A percentile compares a stretch with the other conserved stretches of the same genome.
Conservation (phyloP, 2,888 invertebrate genomes). For the Drosophila parthenogenetica region DNA sequence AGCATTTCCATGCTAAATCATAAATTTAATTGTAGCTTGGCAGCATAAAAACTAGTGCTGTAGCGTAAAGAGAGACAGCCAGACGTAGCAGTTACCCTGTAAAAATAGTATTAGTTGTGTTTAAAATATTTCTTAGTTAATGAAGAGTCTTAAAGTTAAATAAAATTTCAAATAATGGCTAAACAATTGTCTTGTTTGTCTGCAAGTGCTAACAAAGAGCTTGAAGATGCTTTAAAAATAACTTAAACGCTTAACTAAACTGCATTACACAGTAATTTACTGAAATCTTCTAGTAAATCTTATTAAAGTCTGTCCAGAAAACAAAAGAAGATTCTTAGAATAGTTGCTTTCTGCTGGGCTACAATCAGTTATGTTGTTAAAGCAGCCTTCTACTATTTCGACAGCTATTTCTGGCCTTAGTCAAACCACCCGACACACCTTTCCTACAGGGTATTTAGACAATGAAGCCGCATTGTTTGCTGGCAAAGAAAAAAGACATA, state of each 20-base stretch:
- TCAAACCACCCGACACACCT: not conserved
- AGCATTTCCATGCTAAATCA: slow-evolving; percentile 79
- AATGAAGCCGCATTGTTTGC: slow-evolving; percentile 72
- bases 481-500: slow-evolving; percentile 71
- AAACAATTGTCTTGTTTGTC: too few species aligned
- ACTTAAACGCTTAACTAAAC: too few species aligned
- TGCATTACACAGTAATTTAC: too few species aligned
- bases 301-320: too few species aligned
- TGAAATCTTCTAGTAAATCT: too few species aligned
- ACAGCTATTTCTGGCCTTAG: not conserved
- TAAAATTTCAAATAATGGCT: too few species aligned
- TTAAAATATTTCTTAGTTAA: too few species aligned
- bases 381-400: not conserved
- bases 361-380: too few species aligned
- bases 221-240: too few species aligned
- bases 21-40: slow-evolving; percentile 74
- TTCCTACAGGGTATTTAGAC: slow-evolving; percentile 33
- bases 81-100: slow-evolving; percentile 8
- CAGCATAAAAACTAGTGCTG: slow-evolving; percentile 45
- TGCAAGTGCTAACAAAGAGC: too few species aligned
- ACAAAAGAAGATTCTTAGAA: too few species aligned
- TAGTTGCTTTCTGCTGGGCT: fast-evolving
- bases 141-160: too few species aligned
- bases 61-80: not conserved
- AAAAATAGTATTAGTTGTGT: not conserved